Evolutionary conservation across 1,140 invertebrate species (phyloP), one percentile per base, ranked within the genome.

Genomic region (Aleiodes sp.): DNA sequence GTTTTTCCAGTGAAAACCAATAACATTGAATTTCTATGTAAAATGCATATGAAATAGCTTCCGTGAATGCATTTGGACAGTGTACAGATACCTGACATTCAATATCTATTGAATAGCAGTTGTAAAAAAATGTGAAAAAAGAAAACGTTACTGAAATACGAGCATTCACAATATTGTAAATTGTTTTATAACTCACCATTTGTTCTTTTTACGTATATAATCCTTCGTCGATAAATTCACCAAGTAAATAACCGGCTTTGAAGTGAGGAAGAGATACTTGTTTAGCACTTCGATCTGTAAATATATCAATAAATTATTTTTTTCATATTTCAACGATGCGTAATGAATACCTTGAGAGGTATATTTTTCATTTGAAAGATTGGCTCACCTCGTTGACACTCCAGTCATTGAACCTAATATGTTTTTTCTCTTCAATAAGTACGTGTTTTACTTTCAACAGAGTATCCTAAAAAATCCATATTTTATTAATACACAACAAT

Each of bases 201-300:
- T 99, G 83, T 99, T 99, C 87, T 99, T 99, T 88, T 99, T 99
- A 75, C 96, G 92, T 77, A 98, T 98, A 83, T 97, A 99, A 87
- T 99, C 98, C 84, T 97, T 98, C 84, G 99, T 97, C 0, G 97
- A 96, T 39, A 99, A 88, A 87, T 99, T 99, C 0, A 99, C 93
- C 62, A 99, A 87, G 85, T 99, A 99, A 78, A 99, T 94, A 46
- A 96, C 94, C 4, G 98, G 98, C 84, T 99, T 99, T 0, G 97
- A 94, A n/a, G 98, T 99, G 19, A 99, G 87, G 80, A 99, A 98
- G 65, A 99, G 87, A 85, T 99, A 94, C 86, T 97, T 97, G 83
- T 99, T 99, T 37, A 99, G 87, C 19, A 97, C 87, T 87, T 99
- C 98, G 86, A 99, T 98, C 96, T 98, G 86, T 69, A 91, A 67